A percentile compares a stretch with the other conserved stretches of the same genome.
Conservation (phyloP, 2,797 vertebrate species). For the Sternotherus odoratus region DNA sequence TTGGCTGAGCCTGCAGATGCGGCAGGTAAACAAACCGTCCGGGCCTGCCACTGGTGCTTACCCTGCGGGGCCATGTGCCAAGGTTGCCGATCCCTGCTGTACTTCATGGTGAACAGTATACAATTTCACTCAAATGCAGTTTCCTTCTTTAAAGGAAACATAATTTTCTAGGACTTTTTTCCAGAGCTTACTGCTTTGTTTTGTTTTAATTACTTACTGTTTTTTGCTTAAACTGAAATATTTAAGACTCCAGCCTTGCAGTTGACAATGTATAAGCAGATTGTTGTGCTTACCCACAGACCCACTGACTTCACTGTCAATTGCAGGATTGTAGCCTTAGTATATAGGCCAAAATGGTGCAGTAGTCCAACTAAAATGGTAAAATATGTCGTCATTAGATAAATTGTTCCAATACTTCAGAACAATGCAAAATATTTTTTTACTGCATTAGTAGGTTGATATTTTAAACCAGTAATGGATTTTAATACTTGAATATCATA, state of each 20-base stretch:
- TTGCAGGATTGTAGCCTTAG: not conserved
- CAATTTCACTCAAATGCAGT: not conserved
- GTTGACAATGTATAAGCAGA: rapidly evolving
- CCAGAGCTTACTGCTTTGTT: not conserved
- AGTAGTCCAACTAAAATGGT: not conserved
- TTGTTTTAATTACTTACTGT: not conserved
- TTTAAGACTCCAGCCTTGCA: rapidly evolving
- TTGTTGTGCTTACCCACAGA: rapidly evolving
- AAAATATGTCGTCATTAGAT: not conserved
- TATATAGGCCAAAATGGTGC: not conserved
- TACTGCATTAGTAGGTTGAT: not conserved
- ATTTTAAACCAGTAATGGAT: not conserved
- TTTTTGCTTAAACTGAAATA: rapidly evolving
- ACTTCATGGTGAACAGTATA: not conserved
- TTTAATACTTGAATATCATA: not conserved
- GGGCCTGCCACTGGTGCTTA: no score
- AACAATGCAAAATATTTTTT: not conserved
- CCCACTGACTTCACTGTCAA: not conserved
- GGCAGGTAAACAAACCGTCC: no score
- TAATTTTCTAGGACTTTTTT: not conserved
- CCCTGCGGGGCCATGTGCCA: no score
- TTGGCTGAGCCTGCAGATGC: no score
- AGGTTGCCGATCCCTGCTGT: not conserved
- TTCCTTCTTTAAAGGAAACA: not conserved
- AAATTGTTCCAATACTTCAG: rapidly evolving